phyloP scores from a whole-genome alignment of 37 sponge, comb jelly and placozoan genomes.

The Petrosia ficiformis region DNA sequence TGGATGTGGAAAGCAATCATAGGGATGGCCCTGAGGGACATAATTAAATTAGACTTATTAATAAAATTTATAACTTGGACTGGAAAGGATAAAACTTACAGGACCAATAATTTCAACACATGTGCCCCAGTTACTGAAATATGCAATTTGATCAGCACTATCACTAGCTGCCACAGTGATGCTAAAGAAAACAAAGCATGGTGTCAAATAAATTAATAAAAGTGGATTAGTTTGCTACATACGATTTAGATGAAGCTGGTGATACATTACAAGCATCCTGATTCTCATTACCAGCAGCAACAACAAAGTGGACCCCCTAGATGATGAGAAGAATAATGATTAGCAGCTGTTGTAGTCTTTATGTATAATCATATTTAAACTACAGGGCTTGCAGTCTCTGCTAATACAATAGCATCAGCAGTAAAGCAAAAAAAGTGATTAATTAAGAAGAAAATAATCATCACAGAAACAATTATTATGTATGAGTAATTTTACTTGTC shows the following conservation, averaged over 20 bases:
- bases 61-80: too few relatives aligned
- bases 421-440: background rate
- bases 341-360: too few relatives aligned
- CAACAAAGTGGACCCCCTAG: constrained; percentile 62
- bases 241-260: constrained; percentile 42
- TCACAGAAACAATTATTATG: too few relatives aligned
- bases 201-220: background rate
- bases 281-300: constrained; percentile 63
- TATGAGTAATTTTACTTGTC: constrained; percentile 34
- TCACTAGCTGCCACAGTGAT: constrained; percentile 62
- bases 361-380: too few relatives aligned
- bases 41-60: background rate
- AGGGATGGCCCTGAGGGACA: too few relatives aligned
- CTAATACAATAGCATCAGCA: too few relatives aligned
- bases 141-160: constrained; percentile 28
- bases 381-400: too few relatives aligned
- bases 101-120: constrained; percentile 76
- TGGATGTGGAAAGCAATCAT: background rate
- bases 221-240: background rate
- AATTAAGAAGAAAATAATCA: too few relatives aligned
- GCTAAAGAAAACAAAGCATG: constrained; percentile 6
- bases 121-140: constrained; percentile 70
- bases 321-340: background rate
- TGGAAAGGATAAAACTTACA: constrained; percentile 30
- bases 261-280: constrained; percentile 54